Evolutionary conservation across 2,888 invertebrate species (phyloP), one percentile per base, ranked within the genome.

Genomic region (Synanthedon myopaeformis): DNA sequence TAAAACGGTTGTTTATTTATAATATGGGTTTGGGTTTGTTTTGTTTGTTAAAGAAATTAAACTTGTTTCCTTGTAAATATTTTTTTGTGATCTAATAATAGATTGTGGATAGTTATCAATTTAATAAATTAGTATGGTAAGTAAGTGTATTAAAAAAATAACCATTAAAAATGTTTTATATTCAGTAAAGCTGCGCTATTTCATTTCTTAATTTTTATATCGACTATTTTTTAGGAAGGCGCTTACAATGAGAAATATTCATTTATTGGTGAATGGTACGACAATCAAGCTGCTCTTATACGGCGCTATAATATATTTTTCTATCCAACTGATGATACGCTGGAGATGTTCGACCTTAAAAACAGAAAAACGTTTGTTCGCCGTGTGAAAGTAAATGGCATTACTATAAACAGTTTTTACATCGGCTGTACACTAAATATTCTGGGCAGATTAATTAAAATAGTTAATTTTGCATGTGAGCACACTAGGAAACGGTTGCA

Each of bases 231-330:
- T 53, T 61, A 87, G 85, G 86, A 88, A 59, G 88, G 83, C 55
- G 82, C 88, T 49, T 90, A 88, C 64, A 82, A 65, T 55, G 89
- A 90, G 55, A 89, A 88, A 72, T 84, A 89, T 62, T 78, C 89
- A 4, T 94, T 95, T 76, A 76, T 91, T 56, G 94, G 93, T 3
- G 96, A 96, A 83, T 97, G 96, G 96, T 95, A 92, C 70, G 97
- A 97, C 72, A 90, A 91, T 61, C 91, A 93, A 66, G 92, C 95
- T 0, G 91, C 91, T 48, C 88, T 93, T 13, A 80, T 92, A 19
- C 92, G 94, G 64, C 91, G 91, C 58, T 96, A 95, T 75, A 89
- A 92, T 65, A 79, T 97, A 51, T 92, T 92, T 64, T 97, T 90
- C 73, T 95, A 91, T 75, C 92, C 93, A 2, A 88, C 85, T 52